These are phyloP conservation scores for Protonemura montana DNA, from an alignment of 2,888 invertebrate genomes.

Conservation along the genomic window DNA sequence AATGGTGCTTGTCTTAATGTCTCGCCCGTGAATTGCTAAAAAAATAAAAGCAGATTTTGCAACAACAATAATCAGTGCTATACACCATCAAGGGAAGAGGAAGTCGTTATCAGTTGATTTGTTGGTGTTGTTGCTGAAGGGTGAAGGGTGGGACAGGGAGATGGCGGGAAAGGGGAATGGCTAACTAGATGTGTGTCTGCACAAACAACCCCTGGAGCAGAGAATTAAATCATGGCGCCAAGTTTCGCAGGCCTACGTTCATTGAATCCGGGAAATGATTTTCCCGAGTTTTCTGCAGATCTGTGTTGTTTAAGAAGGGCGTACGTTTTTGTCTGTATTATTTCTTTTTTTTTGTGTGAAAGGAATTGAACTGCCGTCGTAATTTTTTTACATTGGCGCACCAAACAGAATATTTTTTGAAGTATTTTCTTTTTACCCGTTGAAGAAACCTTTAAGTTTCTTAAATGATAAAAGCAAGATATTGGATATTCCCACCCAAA, in stretches of 20 bases:
- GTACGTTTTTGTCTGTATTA: too few species aligned
- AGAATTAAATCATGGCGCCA: background rate
- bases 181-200: too few species aligned
- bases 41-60: too few species aligned
- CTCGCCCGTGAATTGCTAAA: too few species aligned
- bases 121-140: background rate
- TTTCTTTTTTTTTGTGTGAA: too few species aligned
- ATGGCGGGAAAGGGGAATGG: background rate
- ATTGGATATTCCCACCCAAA: background rate
- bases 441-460: background rate
- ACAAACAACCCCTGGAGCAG: too few species aligned
- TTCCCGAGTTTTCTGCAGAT: too few species aligned
- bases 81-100: background rate
- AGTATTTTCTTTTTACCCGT: too few species aligned
- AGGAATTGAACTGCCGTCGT: background rate
- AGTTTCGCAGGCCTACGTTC: background rate
- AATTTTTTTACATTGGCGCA: background rate
- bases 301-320: too few species aligned
- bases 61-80: too few species aligned
- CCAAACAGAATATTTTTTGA: background rate
- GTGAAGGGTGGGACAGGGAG: background rate
- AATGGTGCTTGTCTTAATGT: too few species aligned
- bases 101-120: background rate
- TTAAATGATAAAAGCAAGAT: background rate
- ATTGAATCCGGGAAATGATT: too few species aligned